A percentile compares a stretch with the other conserved stretches of the same genome.
Evolutionary conservation across 2,888 invertebrate species (phyloP).

Genomic region (Archips crataeganus): DNA sequence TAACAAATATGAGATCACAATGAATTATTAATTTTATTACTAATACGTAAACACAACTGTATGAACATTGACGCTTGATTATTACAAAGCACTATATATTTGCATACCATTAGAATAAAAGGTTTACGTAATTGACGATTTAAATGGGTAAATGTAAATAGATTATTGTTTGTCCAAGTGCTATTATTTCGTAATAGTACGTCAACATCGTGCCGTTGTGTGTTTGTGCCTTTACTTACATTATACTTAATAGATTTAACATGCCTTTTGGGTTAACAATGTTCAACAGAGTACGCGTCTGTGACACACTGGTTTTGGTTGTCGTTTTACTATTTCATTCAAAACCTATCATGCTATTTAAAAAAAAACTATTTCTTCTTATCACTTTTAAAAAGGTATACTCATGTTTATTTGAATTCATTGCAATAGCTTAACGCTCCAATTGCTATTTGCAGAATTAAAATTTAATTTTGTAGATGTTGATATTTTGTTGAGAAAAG

Average conservation of each 20-base stretch:
- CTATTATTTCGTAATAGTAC: constrained; percentile 5
- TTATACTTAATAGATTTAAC: constrained; percentile 18
- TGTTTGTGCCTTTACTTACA: constrained; percentile 7
- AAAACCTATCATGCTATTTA: no score
- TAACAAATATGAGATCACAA: background rate
- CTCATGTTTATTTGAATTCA: no score
- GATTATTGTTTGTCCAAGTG: constrained; percentile 30
- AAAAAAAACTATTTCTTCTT: no score
- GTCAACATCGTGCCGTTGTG: constrained; percentile 13
- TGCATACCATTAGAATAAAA: constrained; percentile 4
- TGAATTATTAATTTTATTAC: constrained; percentile 8
- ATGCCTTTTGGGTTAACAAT: constrained; percentile 35
- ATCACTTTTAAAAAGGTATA: no score
- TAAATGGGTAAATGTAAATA: constrained; percentile 17
- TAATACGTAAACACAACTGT: constrained; percentile 33
- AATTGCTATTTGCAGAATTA: no score
- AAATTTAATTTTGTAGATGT: no score
- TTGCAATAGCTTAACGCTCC: no score
- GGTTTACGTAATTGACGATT: constrained; percentile 22
- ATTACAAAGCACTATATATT: constrained; percentile 9
- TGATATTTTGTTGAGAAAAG: no score
- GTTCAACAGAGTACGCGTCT: constrained; percentile 31
- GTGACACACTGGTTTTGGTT: background rate
- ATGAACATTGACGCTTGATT: constrained; percentile 27
- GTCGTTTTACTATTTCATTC: background rate